phyloP scores from a whole-genome alignment of 2,797 vertebrate species.

The Hirundo rustica region DNA sequence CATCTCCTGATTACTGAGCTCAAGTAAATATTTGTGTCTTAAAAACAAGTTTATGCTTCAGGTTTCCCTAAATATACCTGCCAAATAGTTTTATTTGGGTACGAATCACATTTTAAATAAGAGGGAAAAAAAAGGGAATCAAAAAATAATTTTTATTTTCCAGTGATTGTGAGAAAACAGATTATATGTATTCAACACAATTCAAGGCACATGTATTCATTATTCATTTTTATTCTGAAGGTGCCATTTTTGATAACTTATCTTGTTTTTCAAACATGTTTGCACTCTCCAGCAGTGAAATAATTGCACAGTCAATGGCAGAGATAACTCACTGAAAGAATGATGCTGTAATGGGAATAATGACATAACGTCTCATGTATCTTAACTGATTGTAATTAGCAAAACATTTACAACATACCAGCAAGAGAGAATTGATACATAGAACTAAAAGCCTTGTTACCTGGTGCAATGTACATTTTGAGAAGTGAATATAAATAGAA shows the following conservation, averaged over 20 bases:
- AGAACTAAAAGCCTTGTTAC: not conserved
- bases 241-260: slow-evolving; percentile 18
- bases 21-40: not conserved
- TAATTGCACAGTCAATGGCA: not conserved
- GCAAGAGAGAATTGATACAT: not conserved
- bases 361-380: not conserved
- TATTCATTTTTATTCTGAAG: not conserved
- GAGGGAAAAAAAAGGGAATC: not conserved
- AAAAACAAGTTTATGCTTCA: not conserved
- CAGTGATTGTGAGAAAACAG: not conserved
- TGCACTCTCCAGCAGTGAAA: not conserved
- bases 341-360: not conserved
- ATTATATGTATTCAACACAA: not conserved
- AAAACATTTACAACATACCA: not conserved
- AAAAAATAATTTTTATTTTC: not conserved
- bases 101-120: not conserved
- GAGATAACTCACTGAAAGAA: slow-evolving; percentile 5
- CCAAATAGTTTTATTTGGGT: not conserved
- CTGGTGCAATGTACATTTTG: not conserved
- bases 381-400: not conserved
- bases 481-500: not conserved
- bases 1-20: not conserved
- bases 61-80: not conserved
- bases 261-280: not conserved
- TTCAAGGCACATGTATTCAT: not conserved